Base-by-base conservation (phyloP, 2,888 invertebrate species). In the Chymomyza fuscimana region DNA sequence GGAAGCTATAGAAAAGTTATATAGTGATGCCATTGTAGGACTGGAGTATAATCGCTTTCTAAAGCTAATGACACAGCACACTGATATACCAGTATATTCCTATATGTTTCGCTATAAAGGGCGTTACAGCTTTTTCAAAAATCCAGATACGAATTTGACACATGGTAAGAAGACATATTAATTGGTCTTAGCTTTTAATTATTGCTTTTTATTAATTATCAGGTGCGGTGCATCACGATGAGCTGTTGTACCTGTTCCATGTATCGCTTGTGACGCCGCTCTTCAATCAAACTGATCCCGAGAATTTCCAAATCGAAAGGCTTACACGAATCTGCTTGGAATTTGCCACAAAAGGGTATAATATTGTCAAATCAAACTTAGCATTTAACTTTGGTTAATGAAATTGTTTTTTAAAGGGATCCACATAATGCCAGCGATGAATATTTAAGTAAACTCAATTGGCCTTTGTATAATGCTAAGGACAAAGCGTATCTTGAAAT, bases 41-140 rank as follows among this genome's bases (percentile, higher is more conserved):
- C 94, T 94, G 79, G 92, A 92, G 4, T 93, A 93, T 1, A 93
- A 95, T 86, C 93, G 94, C 60, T 92, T 94, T 67, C 93, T 93
- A 0, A 93, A 93, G 78, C 84, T 95, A 36, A 91, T 95, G 77
- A 92, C 94, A 0, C 91, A 93, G 4, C 92, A 93, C 40, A 12
- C 12, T 12, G 40, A 46, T 68, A 94, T 93, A 0, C 90, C 92
- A 0, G 93, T 95, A 7, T 95, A 93, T 88, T 94, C 94, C 78
- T 94, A 94, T 84, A 89, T 93, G 67, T 94, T 95, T 78, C 92
- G 93, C 1, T 94, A 94, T 82, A 92, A 93, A 73, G 95, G 95
- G 16, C 92, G 93, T 72, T 93, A 93, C 79, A 94, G 94, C 81
- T 92, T 93, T 81, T 92, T 83, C 64, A 92, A 92, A 70, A 92